These are phyloP conservation scores for Parazoanthus atlanticus DNA, from an alignment of 92 coral and sea anemone species.

Conservation along the genomic window DNA sequence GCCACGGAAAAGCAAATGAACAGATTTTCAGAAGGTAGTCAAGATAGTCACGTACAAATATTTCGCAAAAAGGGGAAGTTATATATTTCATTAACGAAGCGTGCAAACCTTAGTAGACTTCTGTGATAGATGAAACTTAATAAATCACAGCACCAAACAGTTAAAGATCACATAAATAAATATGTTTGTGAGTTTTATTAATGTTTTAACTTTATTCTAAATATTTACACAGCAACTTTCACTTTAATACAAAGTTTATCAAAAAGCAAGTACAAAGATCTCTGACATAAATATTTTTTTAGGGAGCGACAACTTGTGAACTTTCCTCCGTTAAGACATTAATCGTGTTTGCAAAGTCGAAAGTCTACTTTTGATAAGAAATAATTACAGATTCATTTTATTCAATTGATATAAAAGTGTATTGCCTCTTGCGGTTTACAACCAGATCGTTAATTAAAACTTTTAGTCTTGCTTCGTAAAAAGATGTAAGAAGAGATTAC, in stretches of 20 bases:
- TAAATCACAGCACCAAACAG: neutral
- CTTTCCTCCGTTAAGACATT: neutral
- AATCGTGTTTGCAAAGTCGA: neutral
- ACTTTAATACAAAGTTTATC: neutral
- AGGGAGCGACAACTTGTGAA: neutral
- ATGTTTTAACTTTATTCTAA: neutral
- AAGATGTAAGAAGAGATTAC: constrained; percentile 11
- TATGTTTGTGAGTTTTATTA: neutral
- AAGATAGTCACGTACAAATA: neutral
- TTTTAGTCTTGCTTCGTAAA: constrained; percentile 1
- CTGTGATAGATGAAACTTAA: neutral
- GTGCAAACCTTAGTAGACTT: no score
- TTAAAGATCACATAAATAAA: no score
- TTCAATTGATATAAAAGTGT: constrained; percentile 19
- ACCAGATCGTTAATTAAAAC: constrained; percentile 14
- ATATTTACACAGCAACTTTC: neutral
- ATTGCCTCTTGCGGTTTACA: constrained; percentile 27
- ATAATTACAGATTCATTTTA: constrained; percentile 6
- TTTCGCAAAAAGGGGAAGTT: neutral
- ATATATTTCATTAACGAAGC: neutral
- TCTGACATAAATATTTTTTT: neutral
- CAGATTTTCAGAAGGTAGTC: neutral
- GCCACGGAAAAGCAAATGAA: neutral
- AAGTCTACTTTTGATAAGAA: constrained; percentile 8
- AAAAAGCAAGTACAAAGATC: neutral